Evolutionary conservation across 2,888 invertebrate species (phyloP), one percentile per base, ranked within the genome.

Genomic region (Thera britannica): DNA sequence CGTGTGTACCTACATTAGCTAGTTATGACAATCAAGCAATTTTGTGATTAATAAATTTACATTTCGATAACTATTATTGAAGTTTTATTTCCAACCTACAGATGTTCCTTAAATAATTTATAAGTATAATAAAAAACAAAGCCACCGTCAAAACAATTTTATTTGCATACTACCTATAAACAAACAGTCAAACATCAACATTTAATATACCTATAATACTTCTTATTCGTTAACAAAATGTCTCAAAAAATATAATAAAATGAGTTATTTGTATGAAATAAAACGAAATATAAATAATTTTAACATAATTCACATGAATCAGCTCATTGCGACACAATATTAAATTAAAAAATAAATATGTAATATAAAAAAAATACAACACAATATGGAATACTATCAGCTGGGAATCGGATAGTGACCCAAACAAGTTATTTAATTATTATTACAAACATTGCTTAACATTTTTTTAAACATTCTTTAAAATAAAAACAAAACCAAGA

Each of bases 141-240:
- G 2, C 0, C 6, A 67, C 34, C 55, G 51, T 62, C 58, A n/a
- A 59, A 67, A 49, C 35, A 58, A n/a, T 49, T 67, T 62, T 58
- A 67, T 62, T 62, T 48, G 41, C 49, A 55, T 67, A 35, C 35
- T 58, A 65, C 52, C 55, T 65, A 59, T 55, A 65, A 55, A 62
- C 54, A 62, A 67, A 58, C 65, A 66, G 56, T 55, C 62, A 67
- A 67, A 62, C 62, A 62, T 62, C 41, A 67, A 67, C 67, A 67
- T 67, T 67, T 41, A 67, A 62, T 62, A 61, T 51, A 62, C 35
- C 55, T 62, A 62, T 58, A 62, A 59, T 67, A 62, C 62, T 60
- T 61, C 48, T 62, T 61, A 52, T 44, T 41, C 8, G 52, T 44
- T 57, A 58, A 46, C 46, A 62, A 62, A 67, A 62, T 67, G 58